Base-by-base conservation (phyloP, 2,888 invertebrate genomes). In the Leucophenga maculata region DNA sequence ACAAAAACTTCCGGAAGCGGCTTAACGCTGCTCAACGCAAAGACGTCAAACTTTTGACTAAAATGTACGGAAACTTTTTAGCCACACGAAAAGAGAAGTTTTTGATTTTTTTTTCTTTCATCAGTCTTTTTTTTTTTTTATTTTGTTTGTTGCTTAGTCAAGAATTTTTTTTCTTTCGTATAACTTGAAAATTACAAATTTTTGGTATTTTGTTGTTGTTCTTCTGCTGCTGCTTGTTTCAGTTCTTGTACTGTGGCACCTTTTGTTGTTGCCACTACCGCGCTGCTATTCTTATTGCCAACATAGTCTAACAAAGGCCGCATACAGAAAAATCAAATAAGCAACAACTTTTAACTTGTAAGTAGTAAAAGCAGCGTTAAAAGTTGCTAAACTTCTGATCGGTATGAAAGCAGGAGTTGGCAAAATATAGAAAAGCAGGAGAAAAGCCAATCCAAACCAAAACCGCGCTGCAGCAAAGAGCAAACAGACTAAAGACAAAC, bases 321-420 rank as follows among this genome's bases (percentile, higher is more conserved):
- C 66, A 68, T 68, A 74, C 74, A 69, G 54, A 55, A 70, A 75
- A 82, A 80, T 83, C 78, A 80, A 80, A 83, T 83, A 80, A 82
- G 78, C 80, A 78, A 78, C 82, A 83, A 74, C 75, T 77, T 77
- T 76, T 77, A 67, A 60, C 67, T 59, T 67, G 31, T 31, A 31
- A 31, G 57, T 31, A 57, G 57, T 31, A 31, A 57, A 57, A 31
- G 31, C 22, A 55, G 55, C 55, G 22, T 22, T 13, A 54, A 55
- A 55, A 55, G 55, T 55, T 55, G 11, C 55, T 26, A 55, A 55
- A 55, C 26, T 55, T 55, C 8, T 39, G 39, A 39, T 39, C 39
- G 11, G 39, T 6, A 9, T 39, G 39, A 39, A 39, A 39, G 39
- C 3, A 39, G 11, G 11, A 39, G 39, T 8, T 39, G 39, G 39